These are phyloP conservation scores for Orchestia grillus DNA, from an alignment of 1,140 invertebrate genomes.

Conservation along the genomic window DNA sequence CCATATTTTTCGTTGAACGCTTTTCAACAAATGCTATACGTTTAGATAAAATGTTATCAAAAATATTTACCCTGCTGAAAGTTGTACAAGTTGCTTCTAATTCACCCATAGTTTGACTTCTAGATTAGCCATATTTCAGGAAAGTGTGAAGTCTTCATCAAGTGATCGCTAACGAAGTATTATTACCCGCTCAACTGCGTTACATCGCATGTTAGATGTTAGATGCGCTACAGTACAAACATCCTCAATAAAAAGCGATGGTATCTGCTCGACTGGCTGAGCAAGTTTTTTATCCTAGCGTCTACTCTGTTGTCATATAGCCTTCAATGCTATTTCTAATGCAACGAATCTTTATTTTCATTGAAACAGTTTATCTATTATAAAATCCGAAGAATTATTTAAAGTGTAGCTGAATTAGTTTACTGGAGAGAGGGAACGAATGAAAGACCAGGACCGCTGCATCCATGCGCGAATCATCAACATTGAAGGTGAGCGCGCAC, in stretches of 20 bases:
- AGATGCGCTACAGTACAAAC: background rate
- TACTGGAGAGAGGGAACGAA: no score
- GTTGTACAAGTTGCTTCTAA: background rate
- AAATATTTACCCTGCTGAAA: background rate
- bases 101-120: background rate
- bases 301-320: no score
- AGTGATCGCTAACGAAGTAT: background rate
- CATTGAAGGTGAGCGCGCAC: background rate
- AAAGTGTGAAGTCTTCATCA: background rate
- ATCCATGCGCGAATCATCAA: no score
- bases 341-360: no score
- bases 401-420: no score
- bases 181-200: background rate
- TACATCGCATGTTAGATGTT: no score
- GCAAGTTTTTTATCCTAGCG: background rate
- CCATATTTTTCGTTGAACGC: no score
- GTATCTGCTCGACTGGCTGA: background rate
- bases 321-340: no score
- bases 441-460: no score
- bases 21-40: no score
- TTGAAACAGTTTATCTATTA: no score
- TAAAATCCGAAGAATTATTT: no score
- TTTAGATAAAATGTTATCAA: background rate
- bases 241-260: background rate
- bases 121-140: background rate